Evolutionary conservation across 2,113 vertebrate genomes (phyloP).

Genomic region (Cariama cristata): DNA sequence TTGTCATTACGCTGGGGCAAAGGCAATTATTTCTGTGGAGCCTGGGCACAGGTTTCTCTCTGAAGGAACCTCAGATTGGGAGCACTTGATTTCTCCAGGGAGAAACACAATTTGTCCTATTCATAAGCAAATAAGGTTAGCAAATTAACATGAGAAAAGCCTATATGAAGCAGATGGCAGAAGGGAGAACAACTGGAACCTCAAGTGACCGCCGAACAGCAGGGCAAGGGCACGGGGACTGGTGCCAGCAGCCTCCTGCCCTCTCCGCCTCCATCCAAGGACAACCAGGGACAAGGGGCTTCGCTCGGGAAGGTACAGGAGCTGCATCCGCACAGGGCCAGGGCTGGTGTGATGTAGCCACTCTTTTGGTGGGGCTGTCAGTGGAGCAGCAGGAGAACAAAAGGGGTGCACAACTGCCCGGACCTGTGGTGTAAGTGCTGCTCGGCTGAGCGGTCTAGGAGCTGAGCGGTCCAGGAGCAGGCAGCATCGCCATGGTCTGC

Average conservation of each 20-base stretch:
- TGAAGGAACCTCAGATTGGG: background rate
- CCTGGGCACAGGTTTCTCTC: background rate
- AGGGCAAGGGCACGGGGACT: background rate
- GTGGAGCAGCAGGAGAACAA: background rate
- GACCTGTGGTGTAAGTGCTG: accelerated
- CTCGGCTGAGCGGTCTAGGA: background rate
- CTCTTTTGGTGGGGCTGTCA: background rate
- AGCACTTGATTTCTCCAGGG: conserved; percentile 39
- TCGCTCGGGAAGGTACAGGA: accelerated
- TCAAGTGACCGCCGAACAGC: background rate
- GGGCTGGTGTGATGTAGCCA: accelerated
- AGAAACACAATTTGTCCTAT: background rate
- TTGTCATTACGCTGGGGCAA: background rate
- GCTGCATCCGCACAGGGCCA: accelerated
- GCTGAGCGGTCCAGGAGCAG: accelerated
- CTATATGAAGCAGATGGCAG: background rate
- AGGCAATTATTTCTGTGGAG: conserved; percentile 31
- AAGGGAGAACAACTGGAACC: background rate
- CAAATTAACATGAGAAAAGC: conserved; percentile 31
- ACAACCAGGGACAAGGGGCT: background rate
- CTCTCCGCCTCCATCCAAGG: background rate
- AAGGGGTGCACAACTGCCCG: accelerated
- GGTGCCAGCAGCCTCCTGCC: background rate
- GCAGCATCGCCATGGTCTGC: accelerated
- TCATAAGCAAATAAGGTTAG: conserved; percentile 41